phyloP scores from a whole-genome alignment of 2,888 invertebrate genomes.

The Cantharis nigra region DNA sequence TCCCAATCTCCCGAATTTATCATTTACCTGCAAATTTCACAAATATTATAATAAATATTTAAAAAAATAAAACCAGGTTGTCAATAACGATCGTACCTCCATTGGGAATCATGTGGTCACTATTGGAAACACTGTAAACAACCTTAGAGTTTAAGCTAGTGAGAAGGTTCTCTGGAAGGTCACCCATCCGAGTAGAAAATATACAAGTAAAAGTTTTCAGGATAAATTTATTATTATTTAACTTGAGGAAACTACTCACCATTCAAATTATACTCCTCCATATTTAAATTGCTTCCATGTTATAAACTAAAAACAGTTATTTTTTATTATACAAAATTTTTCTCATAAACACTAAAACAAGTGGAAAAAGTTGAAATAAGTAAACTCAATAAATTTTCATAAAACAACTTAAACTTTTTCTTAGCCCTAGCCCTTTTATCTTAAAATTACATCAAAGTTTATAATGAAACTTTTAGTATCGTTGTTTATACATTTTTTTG shows the following conservation, averaged over 20 bases:
- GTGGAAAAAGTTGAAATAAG: constrained; percentile 21
- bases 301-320: not conserved
- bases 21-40: too few species aligned
- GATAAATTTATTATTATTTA: not conserved
- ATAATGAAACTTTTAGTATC: constrained; percentile 39
- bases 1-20: too few species aligned
- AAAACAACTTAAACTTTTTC: constrained; percentile 34
- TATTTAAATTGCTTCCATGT: not conserved
- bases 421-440: constrained; percentile 21
- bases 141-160: too few species aligned
- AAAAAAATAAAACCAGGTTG: too few species aligned
- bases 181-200: not conserved
- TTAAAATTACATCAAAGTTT: constrained; percentile 38
- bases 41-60: too few species aligned
- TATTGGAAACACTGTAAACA: too few species aligned
- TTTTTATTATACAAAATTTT: constrained; percentile 12
- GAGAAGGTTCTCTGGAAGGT: too few species aligned
- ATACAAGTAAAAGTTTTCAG: not conserved
- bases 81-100: too few species aligned
- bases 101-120: too few species aligned
- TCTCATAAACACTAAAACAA: constrained; percentile 23
- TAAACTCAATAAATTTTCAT: constrained; percentile 35
- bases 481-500: constrained; percentile 40
- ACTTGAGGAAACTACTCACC: not conserved
- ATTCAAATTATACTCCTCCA: not conserved